Conservation (phyloP, 2,797 vertebrate species). For the Poecilia gillii region DNA sequence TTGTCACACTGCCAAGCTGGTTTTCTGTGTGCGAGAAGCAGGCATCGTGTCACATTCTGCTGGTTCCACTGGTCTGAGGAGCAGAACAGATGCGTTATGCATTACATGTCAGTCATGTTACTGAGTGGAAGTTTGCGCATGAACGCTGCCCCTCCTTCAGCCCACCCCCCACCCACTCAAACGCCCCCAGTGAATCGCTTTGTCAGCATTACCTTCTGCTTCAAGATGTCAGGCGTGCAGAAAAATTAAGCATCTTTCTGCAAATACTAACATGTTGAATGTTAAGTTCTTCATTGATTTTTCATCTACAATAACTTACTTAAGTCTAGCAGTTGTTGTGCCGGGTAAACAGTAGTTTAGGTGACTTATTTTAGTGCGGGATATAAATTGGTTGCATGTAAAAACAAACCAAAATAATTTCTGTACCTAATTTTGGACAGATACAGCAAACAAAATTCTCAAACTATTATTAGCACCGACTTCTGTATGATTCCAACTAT, state of each 20-base stretch:
- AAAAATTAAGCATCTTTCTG: not conserved
- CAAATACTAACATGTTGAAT: not conserved
- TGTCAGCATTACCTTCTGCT: not conserved
- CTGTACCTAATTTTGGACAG: not conserved
- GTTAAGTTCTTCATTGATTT: not conserved
- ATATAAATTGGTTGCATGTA: not conserved
- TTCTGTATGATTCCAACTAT: not conserved
- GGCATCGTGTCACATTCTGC: not conserved
- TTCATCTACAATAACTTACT: not conserved
- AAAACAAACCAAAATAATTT: not conserved
- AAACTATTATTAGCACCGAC: not conserved
- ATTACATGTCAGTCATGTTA: not conserved
- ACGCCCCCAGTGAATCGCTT: not conserved
- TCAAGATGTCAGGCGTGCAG: not conserved
- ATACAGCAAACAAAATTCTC: too few species aligned
- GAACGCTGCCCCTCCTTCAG: not conserved
- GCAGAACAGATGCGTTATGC: not conserved
- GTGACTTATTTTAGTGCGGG: not conserved
- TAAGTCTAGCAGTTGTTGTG: not conserved
- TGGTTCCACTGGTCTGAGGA: slow-evolving; percentile 4
- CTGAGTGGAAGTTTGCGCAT: not conserved
- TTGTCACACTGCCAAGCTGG: not conserved
- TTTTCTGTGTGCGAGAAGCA: slow-evolving; percentile 2
- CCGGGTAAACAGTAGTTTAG: not conserved
- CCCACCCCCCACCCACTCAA: not conserved